A percentile compares a stretch with the other conserved stretches of the same genome.
phyloP scores from a whole-genome alignment of 2,888 invertebrate species.

The Drosophila nr. medialis region DNA sequence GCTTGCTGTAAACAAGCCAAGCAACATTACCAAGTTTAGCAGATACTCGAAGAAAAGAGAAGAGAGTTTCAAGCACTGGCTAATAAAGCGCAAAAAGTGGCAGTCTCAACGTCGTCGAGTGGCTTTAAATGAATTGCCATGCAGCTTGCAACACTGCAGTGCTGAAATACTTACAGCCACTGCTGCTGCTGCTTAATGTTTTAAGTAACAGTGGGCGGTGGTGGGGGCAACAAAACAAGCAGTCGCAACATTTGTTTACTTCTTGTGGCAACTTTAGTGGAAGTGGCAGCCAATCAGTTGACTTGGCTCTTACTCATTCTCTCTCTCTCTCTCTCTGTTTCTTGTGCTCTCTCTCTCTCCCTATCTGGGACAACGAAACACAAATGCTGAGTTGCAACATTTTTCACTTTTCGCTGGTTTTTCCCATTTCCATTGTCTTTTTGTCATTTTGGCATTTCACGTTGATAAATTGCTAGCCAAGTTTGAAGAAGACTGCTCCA shows the following conservation, averaged over 20 bases:
- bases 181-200: slow-evolving; percentile 33
- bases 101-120: slow-evolving; percentile 45
- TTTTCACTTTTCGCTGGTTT: slow-evolving; percentile 63
- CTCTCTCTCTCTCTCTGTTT: not conserved
- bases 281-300: slow-evolving; percentile 66
- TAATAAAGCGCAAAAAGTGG: slow-evolving; percentile 37
- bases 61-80: slow-evolving; percentile 18
- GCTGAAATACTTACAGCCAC: not conserved
- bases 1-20: slow-evolving; percentile 2
- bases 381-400: slow-evolving; percentile 63
- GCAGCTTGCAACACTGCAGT: slow-evolving; percentile 39
- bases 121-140: slow-evolving; percentile 59
- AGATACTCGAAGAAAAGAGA: not conserved
- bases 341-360: not conserved
- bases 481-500: slow-evolving; percentile 29
- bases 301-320: slow-evolving; percentile 34
- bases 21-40: slow-evolving; percentile 23
- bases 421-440: slow-evolving; percentile 7
- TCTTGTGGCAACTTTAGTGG: slow-evolving; percentile 56
- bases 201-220: slow-evolving; percentile 28
- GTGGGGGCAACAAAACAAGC: slow-evolving; percentile 17
- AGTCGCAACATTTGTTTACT: slow-evolving; percentile 69
- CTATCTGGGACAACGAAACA: slow-evolving; percentile 39
- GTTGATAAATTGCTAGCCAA: slow-evolving; percentile 71
- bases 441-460: slow-evolving; percentile 60